Base-by-base conservation (phyloP, 1,140 invertebrate species). In the Drosophila rufa region DNA sequence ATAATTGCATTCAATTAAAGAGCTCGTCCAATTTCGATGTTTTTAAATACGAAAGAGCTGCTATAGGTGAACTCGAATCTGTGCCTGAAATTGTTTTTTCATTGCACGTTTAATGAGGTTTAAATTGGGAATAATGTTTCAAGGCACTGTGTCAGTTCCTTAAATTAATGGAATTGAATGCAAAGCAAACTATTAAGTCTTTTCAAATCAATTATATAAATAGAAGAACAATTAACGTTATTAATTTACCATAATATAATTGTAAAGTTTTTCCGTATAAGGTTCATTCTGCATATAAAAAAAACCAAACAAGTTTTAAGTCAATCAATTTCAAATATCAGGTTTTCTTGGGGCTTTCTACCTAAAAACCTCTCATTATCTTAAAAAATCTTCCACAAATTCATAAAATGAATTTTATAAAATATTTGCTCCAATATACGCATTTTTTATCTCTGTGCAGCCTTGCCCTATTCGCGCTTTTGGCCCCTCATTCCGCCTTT, bases 381-480 rank as follows among this genome's bases (percentile, higher is more conserved):
- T 25, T n/a, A n/a, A 27, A 2, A 25, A 25, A 4, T 25, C 15
- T n/a, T 12, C 0, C 12, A 25, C 2, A 27, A 27, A 50, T 27
- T n/a, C 6, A 15, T 27, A 8, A n/a, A 51, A 51, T 51, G 5
- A 17, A 30, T 51, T 4, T 3, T 2, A 14, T 0, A 47, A 6
- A 15, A 47, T 25, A 14, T 9, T 33, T 11, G 8, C 8, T 33
- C 33, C 8, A 3, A 4, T 9, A 14, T 36, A 17, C 1, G 0
- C 1, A 42, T 14, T 8, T 25, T 40, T 64, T 42, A 11, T 62
- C 12, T 19, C 15, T 6, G 61, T 69, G 61, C 27, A 71, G 36
- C 27, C 51, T 50, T 73, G 33, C 19, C 33, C 50, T 58, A 46
- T 17, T 48, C 36, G 46, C 66, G 55, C 55, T 62, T 74, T 62